Evolutionary conservation across 2,888 invertebrate species (phyloP).

Genomic region (Mellilla xanthometata): DNA sequence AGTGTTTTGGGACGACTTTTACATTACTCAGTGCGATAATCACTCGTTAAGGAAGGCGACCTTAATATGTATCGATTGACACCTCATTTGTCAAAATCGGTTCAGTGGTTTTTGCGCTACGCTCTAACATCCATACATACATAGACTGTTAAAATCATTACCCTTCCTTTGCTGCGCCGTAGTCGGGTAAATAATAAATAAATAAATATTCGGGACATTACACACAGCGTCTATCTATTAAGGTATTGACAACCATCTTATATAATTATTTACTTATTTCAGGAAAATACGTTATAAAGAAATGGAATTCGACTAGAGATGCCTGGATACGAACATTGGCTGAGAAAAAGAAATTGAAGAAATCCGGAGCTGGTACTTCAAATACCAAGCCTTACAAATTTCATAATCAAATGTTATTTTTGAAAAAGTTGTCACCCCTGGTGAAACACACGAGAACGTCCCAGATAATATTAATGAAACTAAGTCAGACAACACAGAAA

Average conservation of each 20-base stretch:
- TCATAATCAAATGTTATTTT: constrained; percentile 33
- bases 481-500: constrained; percentile 8
- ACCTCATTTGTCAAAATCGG: no score
- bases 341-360: constrained; percentile 30
- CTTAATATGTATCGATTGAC: no score
- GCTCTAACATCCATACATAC: no score
- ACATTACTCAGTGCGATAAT: no score
- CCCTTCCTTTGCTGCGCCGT: no score
- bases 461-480: constrained; percentile 9
- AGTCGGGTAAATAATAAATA: no score
- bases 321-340: constrained; percentile 25
- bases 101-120: no score
- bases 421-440: constrained; percentile 30
- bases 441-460: constrained; percentile 27
- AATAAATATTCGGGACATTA: not conserved
- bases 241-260: constrained; percentile 22
- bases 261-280: constrained; percentile 20
- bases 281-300: constrained; percentile 14
- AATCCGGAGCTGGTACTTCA: constrained; percentile 29
- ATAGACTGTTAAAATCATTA: no score
- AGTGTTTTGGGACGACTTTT: no score
- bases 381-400: constrained; percentile 33
- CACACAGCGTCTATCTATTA: constrained; percentile 14
- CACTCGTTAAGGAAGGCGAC: no score
- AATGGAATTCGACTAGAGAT: constrained; percentile 11